These are phyloP conservation scores for Triplophysa tibetana DNA, from an alignment of 2,113 vertebrate species.

Conservation along the genomic window DNA sequence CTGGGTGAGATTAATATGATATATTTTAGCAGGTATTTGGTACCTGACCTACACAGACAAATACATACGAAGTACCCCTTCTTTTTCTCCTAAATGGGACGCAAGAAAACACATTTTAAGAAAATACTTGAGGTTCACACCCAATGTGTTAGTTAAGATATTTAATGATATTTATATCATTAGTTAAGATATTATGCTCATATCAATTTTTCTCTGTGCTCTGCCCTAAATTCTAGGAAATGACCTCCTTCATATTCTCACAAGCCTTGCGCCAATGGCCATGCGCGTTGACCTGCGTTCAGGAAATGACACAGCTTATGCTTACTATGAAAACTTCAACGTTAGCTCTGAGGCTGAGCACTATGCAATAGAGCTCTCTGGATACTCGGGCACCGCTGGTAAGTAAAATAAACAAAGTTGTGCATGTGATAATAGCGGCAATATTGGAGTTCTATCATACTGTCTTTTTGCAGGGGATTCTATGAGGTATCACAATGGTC, in stretches of 20 bases:
- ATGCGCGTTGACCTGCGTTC: conserved; percentile 71
- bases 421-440: neutral
- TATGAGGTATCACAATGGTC: conserved; percentile 86
- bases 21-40: neutral
- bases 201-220: neutral
- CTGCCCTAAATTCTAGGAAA: conserved; percentile 66
- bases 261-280: conserved; percentile 65
- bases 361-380: conserved; percentile 67
- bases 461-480: conserved; percentile 78
- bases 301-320: conserved; percentile 70
- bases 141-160: neutral
- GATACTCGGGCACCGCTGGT: conserved; percentile 78
- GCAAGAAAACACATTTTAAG: neutral
- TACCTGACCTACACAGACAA: too few relatives aligned
- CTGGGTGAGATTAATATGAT: conserved; percentile 73
- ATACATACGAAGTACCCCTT: too few relatives aligned
- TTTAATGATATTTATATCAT: neutral
- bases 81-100: neutral
- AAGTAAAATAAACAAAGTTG: neutral
- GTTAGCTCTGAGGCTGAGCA: conserved; percentile 63
- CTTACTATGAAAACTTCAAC: conserved; percentile 72
- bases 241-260: conserved; percentile 72
- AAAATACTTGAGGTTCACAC: neutral
- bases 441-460: neutral
- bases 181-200: conserved; percentile 13